Base-by-base conservation (phyloP, 2,113 vertebrate genomes). In the Charadrius vociferus region DNA sequence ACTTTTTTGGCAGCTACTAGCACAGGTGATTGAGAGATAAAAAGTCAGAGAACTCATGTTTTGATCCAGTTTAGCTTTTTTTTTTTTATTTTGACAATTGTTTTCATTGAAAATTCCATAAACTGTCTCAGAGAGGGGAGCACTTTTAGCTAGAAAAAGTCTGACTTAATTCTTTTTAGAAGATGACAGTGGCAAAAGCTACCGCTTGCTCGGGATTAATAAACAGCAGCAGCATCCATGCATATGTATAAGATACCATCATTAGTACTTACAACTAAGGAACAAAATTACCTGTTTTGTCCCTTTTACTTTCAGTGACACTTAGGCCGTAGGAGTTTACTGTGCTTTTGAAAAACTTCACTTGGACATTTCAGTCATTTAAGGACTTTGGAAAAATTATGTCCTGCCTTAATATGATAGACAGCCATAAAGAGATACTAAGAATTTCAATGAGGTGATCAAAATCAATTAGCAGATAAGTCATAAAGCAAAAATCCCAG, bases 211-310 rank as follows among this genome's bases (percentile, higher is more conserved):
- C 62, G 12, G 12, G 67, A 36, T 52, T 52, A 72, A 67, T 47
- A 29, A 81, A 58, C 13, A 32, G 17, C 13, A 90, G 6, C 10
- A 62, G 5, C 34, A 56, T 66, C 13, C 41, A 52, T 8, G 50
- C 1, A 1, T 41, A 16, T 34, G 2, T n/a, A 12, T 30, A 49
- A 43, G 8, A 55, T 23, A 3, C 4, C 6, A 14, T 45, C 23
- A 32, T 29, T 9, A 67, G 27, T 36, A n/a, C 27, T 66, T 65
- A 14, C 27, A 85, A 43, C 10, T 73, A 1, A 50, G 49, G 22
- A 24, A 12, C 49, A 50, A 50, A 50, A 50, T 50, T 50, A 24
- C 49, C 22, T 24, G 49, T 36, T 81, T 62, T 43, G 7, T 3
- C 63, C 2, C 37, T 41, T 10, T 24, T n/a, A 24, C 29, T 68